Conservation (phyloP, 2,797 vertebrate species). For the Clarias pachynema region DNA sequence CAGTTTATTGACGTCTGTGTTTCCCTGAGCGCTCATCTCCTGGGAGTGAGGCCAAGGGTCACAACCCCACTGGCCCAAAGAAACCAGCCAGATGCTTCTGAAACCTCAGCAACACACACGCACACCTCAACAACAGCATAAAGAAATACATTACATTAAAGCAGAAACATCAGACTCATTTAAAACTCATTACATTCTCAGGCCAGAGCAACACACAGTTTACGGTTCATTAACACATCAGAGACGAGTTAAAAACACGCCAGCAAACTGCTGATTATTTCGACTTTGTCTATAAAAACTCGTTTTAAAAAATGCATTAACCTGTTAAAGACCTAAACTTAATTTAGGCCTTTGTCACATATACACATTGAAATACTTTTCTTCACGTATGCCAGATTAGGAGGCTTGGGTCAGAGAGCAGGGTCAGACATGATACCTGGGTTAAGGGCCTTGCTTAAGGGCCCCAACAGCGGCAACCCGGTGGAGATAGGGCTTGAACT, state of each 20-base stretch:
- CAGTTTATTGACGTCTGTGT: slow-evolving; percentile 59
- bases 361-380: too few species aligned
- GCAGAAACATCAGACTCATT: neutral
- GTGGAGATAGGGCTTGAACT: too few species aligned
- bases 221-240: neutral
- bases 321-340: neutral
- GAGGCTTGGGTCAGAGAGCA: too few species aligned
- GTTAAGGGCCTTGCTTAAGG: too few species aligned
- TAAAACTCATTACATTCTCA: slow-evolving; percentile 4
- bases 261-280: neutral
- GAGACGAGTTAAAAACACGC: neutral
- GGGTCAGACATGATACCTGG: too few species aligned
- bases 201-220: neutral
- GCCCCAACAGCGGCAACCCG: too few species aligned
- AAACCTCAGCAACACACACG: slow-evolving; percentile 44
- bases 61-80: slow-evolving; percentile 35
- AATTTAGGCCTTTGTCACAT: too few species aligned
- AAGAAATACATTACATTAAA: neutral
- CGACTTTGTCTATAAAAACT: neutral
- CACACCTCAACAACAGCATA: neutral
- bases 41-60: slow-evolving; percentile 45
- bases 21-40: slow-evolving; percentile 57
- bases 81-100: slow-evolving; percentile 50
- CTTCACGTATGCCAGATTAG: too few species aligned
- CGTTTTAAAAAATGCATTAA: neutral